Evolutionary conservation across 2,797 vertebrate species (phyloP).

Genomic region (Zenarchopterus dispar): DNA sequence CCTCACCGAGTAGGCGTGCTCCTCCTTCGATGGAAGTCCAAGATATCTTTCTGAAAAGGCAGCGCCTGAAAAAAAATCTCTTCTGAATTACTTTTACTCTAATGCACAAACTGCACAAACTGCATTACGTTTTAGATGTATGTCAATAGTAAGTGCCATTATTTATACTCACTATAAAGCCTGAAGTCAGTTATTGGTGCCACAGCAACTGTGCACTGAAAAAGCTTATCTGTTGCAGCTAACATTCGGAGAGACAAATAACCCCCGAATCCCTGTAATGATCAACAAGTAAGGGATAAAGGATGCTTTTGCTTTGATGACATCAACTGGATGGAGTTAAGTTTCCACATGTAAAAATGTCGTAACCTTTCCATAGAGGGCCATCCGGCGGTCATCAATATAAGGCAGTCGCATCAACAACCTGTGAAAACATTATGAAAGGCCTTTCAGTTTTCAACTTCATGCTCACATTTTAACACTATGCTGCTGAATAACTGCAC

Average conservation of each 20-base stretch:
- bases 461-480: neutral
- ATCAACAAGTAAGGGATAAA: slow-evolving; percentile 24
- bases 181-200: slow-evolving; percentile 87
- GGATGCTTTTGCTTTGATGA: neutral
- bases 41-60: slow-evolving; percentile 86
- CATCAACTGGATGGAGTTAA: neutral
- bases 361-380: slow-evolving; percentile 86
- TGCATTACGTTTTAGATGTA: neutral
- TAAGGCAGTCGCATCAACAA: slow-evolving; percentile 84
- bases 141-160: slow-evolving; percentile 1
- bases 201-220: slow-evolving; percentile 80
- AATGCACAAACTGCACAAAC: neutral
- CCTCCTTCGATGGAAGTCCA: slow-evolving; percentile 85
- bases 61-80: slow-evolving; percentile 75
- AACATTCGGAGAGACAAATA: slow-evolving; percentile 87
- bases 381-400: slow-evolving; percentile 83
- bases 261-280: slow-evolving; percentile 83
- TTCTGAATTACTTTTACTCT: neutral
- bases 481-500: slow-evolving; percentile 50
- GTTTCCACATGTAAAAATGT: neutral
- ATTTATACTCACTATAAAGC: slow-evolving; percentile 82
- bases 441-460: neutral
- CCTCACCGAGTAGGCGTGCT: slow-evolving; percentile 83
- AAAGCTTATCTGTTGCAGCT: slow-evolving; percentile 79
- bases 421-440: slow-evolving; percentile 63